These are phyloP conservation scores for Brachionus rubens DNA, from an alignment of 1,140 invertebrate genomes.

Conservation along the genomic window DNA sequence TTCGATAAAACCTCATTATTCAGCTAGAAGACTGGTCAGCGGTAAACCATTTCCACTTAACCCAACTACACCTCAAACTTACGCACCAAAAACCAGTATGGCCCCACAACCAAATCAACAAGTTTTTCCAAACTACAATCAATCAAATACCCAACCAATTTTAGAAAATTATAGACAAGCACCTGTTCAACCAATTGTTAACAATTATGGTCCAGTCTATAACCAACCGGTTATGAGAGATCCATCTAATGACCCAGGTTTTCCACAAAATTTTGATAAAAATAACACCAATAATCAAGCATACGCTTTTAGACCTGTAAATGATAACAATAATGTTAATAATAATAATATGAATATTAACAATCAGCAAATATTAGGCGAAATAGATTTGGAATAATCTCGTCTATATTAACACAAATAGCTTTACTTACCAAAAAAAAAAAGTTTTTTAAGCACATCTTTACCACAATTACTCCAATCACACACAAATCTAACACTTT, in stretches of 20 bases:
- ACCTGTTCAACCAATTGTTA: conserved; percentile 16
- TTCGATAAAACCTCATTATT: conserved; percentile 34
- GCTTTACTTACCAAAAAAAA: background rate
- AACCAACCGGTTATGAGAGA: conserved; percentile 1
- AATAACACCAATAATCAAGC: background rate
- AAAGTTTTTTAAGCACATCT: background rate
- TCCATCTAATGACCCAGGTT: conserved; percentile 16
- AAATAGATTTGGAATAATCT: conserved; percentile 27
- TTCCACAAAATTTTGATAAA: conserved; percentile 30
- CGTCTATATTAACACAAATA: background rate
- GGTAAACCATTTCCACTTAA: conserved; percentile 9
- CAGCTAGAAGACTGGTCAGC: conserved; percentile 34
- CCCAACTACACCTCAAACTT: background rate
- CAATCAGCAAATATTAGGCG: conserved; percentile 23
- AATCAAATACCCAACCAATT: conserved; percentile 20
- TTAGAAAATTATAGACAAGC: conserved; percentile 22
- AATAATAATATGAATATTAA: conserved; percentile 8
- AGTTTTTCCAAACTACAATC: conserved; percentile 8
- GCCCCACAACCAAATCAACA: background rate
- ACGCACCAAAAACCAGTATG: background rate
- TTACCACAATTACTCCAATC: no score
- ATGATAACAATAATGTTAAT: conserved; percentile 8
- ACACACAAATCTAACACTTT: conserved; percentile 1
- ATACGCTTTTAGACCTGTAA: conserved; percentile 32
- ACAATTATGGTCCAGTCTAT: conserved; percentile 32